phyloP scores from a whole-genome alignment of 2,113 vertebrate species.

The Myodes glareolus region DNA sequence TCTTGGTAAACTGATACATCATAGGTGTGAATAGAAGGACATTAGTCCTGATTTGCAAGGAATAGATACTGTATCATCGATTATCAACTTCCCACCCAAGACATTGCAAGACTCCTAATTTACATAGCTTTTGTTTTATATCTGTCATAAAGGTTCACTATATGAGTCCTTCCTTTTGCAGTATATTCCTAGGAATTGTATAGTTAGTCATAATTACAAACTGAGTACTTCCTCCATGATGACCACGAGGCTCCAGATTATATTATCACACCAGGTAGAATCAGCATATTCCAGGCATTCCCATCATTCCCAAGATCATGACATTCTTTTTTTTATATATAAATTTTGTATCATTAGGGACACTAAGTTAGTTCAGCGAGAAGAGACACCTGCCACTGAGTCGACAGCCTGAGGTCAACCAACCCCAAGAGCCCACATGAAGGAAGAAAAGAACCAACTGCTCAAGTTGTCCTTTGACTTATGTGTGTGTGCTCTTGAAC shows the following conservation, averaged over 20 bases:
- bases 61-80: not conserved
- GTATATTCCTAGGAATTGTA: not conserved
- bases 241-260: not conserved
- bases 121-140: not conserved
- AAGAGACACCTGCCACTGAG: not conserved
- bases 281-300: not conserved
- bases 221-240: not conserved
- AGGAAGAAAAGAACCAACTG: not conserved
- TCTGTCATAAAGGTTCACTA: not conserved
- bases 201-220: not conserved
- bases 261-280: not conserved
- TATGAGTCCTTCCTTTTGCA: not conserved
- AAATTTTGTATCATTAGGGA: not conserved
- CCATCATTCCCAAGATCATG: not conserved
- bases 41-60: not conserved
- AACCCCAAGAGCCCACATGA: too few species aligned
- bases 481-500: not conserved
- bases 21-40: not conserved
- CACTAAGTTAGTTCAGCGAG: not conserved
- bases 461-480: not conserved
- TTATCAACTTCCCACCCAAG: not conserved
- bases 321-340: not conserved
- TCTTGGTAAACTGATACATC: not conserved
- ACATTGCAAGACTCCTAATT: not conserved
- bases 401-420: not conserved